Base-by-base conservation (phyloP, 2,113 vertebrate genomes). In the Neopipo cinnamomea region DNA sequence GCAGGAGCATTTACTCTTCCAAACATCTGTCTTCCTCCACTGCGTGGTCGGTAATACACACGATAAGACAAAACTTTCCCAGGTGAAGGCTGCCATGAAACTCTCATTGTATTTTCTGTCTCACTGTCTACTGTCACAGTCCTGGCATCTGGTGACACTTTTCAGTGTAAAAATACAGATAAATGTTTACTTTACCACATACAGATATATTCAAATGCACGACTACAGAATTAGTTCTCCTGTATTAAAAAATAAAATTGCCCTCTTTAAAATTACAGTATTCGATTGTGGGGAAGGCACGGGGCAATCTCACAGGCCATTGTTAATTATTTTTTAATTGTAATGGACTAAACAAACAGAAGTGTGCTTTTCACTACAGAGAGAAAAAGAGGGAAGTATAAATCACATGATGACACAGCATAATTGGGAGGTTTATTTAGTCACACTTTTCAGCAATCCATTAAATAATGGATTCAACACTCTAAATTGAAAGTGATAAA, bases 91-190 rank as follows among this genome's bases (percentile, higher is more conserved):
- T 95, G 97, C 99, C 99, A 99, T 0, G 91, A 95, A 47, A 99
- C 99, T 66, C 97, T 98, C 98, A 99, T 99, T 66, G 97, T 98
- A 14, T 96, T 98, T 94, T 99, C 99, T 1, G 98, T 99, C 97
- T 99, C 98, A 1, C 99, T 98, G 12, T 98, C 98, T 50, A 99
- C 98, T 5, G 33, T 97, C 89, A 99, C 92, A 20, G 35, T 87
- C 95, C 98, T 98, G 30, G 95, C 97, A 30, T 96, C 96, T n/a
- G 97, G 94, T 27, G 99, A 98, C 62, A 98, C 99, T 99, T 95
- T 96, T 88, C 85, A 77, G 81, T 70, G 86, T 53, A 88, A 96
- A 98, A 97, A 97, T 58, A 89, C 5, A 31, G 84, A 88, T 56
- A 86, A 59, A 63, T 76, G 13, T 91, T 95, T 95, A 95, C 47